Base-by-base conservation (phyloP, 2,888 invertebrate genomes). In the Hemistola chrysoprasaria region DNA sequence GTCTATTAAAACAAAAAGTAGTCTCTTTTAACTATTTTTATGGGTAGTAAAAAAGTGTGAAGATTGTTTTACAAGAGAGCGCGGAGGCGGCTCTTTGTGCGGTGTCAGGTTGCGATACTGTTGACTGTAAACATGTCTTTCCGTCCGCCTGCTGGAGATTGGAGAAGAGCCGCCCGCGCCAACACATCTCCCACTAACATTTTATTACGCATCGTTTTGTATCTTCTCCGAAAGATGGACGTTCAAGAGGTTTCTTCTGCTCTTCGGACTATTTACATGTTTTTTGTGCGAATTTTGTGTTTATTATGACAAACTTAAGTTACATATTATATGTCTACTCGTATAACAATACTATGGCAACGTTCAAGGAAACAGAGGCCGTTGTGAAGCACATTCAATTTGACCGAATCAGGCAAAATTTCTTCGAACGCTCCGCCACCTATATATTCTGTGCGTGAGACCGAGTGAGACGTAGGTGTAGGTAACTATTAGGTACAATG, bases 11-110 rank as follows among this genome's bases (percentile, higher is more conserved):
- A 82, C 71, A 79, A 75, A 78, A 72, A 68, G 59, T 63, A 71
- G 69, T 80, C 78, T 79, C 85, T 87, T 86, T 87, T 68, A 84
- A 86, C 87, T 87, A 87, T 88, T 88, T 88, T 88, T 86, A 88
- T 83, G 78, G 65, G 76, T 76, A 72, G 67, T 85, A 86, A 86
- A 87, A 85, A 85, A 85, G 74, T 83, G 84, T 86, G 77, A 78
- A 82, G 84, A 86, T 85, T 80, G 81, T 82, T 80, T 87, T 87
- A 85, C 85, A 82, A 70, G 79, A 77, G 79, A 74, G 71, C 71
- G 80, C 74, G 72, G 74, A 74, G 82, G 83, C 85, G 88, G 85
- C 81, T 79, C 85, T 88, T 87, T 87, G 88, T 78, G 77, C 58
- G 65, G 80, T 83, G 70, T 88, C 76, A 54, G 49, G 66, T 88